Percentiles rank a stretch among this genome's conserved stretches.
phyloP scores from a whole-genome alignment of 2,888 invertebrate species.

The Pocota personata region DNA sequence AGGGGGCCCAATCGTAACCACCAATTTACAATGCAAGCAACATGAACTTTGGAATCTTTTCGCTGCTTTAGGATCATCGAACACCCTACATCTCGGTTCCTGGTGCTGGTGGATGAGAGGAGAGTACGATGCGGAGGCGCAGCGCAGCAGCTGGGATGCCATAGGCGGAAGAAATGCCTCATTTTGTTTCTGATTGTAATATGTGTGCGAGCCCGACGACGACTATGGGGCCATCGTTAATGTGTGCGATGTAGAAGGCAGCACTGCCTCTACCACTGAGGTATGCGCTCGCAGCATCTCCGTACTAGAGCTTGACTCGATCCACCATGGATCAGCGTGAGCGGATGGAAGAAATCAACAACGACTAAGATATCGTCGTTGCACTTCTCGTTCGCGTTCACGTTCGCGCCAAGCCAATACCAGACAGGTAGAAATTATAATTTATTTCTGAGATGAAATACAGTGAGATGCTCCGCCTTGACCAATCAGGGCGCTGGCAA shows the following conservation, averaged over 20 bases:
- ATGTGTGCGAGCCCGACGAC: slow-evolving; percentile 45
- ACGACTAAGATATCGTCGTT: slow-evolving; percentile 38
- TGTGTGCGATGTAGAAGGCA: slow-evolving; percentile 36
- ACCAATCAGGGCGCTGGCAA: slow-evolving; percentile 69
- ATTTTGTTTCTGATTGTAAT: slow-evolving; percentile 67
- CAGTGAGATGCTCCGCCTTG: slow-evolving; percentile 71
- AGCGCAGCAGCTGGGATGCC: slow-evolving; percentile 38
- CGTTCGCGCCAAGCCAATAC: slow-evolving; percentile 60
- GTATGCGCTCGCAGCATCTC: slow-evolving; percentile 60
- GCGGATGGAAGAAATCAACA: slow-evolving; percentile 66
- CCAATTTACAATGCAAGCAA: slow-evolving; percentile 69
- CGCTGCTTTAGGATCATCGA: slow-evolving; percentile 68
- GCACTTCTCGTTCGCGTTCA: slow-evolving; percentile 37
- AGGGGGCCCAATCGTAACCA: slow-evolving; percentile 67
- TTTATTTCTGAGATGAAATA: slow-evolving; percentile 70
- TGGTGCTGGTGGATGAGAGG: slow-evolving; percentile 1
- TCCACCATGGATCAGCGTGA: slow-evolving; percentile 62
- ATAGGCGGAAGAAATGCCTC: slow-evolving; percentile 72
- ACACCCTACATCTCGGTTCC: slow-evolving; percentile 67
- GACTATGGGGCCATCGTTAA: slow-evolving; percentile 7
- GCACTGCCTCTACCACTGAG: slow-evolving; percentile 40
- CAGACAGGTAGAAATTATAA: slow-evolving; percentile 73
- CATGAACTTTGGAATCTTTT: slow-evolving; percentile 72
- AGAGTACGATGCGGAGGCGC: slow-evolving; percentile 19
- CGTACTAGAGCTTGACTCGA: slow-evolving; percentile 7